Conservation (phyloP, 1,140 invertebrate genomes). For the Drosophila jambulina region DNA sequence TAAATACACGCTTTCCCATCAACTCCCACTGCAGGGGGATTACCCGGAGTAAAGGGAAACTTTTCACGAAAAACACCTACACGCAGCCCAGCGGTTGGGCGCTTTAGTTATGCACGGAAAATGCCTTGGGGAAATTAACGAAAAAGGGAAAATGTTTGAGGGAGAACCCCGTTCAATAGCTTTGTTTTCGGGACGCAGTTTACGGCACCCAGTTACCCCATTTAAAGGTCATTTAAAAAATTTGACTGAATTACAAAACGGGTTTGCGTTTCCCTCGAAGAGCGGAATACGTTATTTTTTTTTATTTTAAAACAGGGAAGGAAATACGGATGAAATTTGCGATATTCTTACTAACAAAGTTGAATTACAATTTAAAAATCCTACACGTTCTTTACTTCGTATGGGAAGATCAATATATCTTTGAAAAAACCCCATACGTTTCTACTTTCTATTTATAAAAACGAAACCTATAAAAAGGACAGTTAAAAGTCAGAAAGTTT, state of each 20-base stretch:
- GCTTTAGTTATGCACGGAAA: slow-evolving; percentile 71
- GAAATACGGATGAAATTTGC: not conserved
- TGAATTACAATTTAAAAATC: not conserved
- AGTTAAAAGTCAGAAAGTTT: rapidly evolving
- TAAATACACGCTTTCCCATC: not conserved
- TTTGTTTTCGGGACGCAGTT: slow-evolving; percentile 41
- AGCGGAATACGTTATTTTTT: not conserved
- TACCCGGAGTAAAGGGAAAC: slow-evolving; percentile 26
- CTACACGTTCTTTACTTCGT: rapidly evolving
- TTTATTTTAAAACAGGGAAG: not conserved
- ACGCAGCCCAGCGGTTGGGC: slow-evolving; percentile 41
- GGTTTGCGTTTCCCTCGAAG: not conserved
- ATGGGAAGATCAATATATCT: not conserved
- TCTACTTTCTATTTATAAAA: not conserved
- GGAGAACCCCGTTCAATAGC: slow-evolving; percentile 50
- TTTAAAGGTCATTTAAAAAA: slow-evolving; percentile 14
- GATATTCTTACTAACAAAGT: not conserved
- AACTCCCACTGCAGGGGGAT: slow-evolving; percentile 10
- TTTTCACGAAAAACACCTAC: slow-evolving; percentile 40
- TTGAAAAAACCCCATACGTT: not conserved
- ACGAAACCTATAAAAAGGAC: no score
- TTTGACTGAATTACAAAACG: slow-evolving; percentile 1
- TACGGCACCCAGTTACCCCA: slow-evolving; percentile 40
- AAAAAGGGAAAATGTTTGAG: slow-evolving; percentile 65
- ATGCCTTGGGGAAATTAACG: slow-evolving; percentile 75